Evolutionary conservation across 2,888 invertebrate genomes (phyloP), one percentile per base, ranked within the genome.

Genomic region (Scaptomyza cyrtandrae): DNA sequence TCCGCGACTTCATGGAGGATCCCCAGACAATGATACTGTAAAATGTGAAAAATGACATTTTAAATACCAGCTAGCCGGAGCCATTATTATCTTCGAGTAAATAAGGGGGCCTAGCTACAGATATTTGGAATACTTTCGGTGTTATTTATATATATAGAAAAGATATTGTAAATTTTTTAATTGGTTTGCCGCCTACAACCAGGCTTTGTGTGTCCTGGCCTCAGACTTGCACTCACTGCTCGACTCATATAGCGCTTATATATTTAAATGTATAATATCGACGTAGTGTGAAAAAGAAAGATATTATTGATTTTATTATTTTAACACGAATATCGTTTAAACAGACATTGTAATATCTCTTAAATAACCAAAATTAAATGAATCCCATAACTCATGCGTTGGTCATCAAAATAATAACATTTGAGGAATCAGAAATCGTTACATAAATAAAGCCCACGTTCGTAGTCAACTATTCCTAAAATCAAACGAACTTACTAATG

Each of bases 21-120:
- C 99, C 99, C 29, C 95, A 96, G 79, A 96, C 96, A 73, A 99
- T 99, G 96, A 95, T 99, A 75, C 94, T 99, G 88, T 99, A 96
- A 94, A 89, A 41, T 39, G 35, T 14, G 35, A 94, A 89, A 39
- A 35, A 33, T n/a, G 35, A 46, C 16, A 44, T n/a, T 35, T 33
- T 46, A 49, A 45, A 53, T 11, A 57, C 24, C n/a, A 31, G 13
- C 14, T 39, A 16, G 44, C 62, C 45, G 29, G 19, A 33, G 33
- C 9, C 35, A 16, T 16, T 27, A 13, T 27, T 11, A 14, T 27
- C n/a, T n/a, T 2, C 7, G n/a, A 19, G 37, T 16, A 19, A 24
- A 29, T 14, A 27, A 6, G 13, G n/a, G 1, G 6, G 39, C 16
- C 13, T 27, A 27, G 24, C 27, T 27, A 14, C 27, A 37, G 46